Base-by-base conservation (phyloP, 2,888 invertebrate genomes). In the Trisateles emortualis region DNA sequence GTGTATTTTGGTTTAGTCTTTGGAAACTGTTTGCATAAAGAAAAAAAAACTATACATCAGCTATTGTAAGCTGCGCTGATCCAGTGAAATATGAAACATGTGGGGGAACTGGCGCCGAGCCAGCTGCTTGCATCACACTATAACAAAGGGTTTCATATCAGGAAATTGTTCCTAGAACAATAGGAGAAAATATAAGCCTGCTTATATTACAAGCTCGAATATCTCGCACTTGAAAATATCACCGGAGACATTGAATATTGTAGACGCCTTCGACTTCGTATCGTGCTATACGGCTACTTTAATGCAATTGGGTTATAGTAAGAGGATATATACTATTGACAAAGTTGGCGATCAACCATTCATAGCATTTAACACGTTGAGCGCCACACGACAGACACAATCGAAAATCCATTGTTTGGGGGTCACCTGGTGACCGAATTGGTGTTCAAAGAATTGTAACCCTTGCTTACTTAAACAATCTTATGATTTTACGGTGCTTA, bases 61-160 rank as follows among this genome's bases (percentile, higher is more conserved):
- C 78, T 78, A 83, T 84, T 85, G 81, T 84, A 83, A 83, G 79
- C 84, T 76, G 77, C 76, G 82, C 84, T 89, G 88, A 88, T 88
- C 83, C 82, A 84, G 86, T 86, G 85, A 89, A 87, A 90, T 90
- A 90, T 89, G 86, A 89, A 90, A 88, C 87, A 86, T 89, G 84
- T 82, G 83, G 82, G 73, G 67, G 69, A 79, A 78, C 81, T 90
- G 89, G 89, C 89, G 72, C 74, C 67, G 70, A 78, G 90, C 90
- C 90, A 90, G 86, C 76, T 83, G 87, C 84, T 87, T 83, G 86
- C 87, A 83, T 83, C 84, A 86, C 83, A 81, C 86, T 86, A 75
- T 82, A 85, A 88, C 87, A 87, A 87, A 88, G 87, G 84, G 87
- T 84, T 87, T 89, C 84, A 88, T 86, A 87, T 86, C 86, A 86